Base-by-base conservation (phyloP, 1,140 invertebrate genomes). In the Drosophila nikananu region DNA sequence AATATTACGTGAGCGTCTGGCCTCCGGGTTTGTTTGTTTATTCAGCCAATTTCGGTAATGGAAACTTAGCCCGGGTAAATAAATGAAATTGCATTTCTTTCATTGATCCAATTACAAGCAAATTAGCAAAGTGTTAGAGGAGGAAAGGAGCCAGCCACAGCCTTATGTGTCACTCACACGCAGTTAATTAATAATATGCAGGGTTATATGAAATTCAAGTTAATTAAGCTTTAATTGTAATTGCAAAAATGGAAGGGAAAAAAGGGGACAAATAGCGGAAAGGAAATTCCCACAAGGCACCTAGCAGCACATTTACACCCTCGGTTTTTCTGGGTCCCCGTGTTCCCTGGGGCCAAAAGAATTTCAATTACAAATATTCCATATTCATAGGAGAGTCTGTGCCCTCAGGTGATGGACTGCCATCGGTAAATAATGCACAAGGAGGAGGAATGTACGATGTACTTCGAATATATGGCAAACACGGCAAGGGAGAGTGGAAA, bases 211-310 rank as follows among this genome's bases (percentile, higher is more conserved):
- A 68, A 57, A 70, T 70, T 55, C 68, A 44, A 77, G 78, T 66
- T 82, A 80, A 86, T 87, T 82, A 87, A 76, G 68, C 25, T 63
- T 55, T 60, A 78, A 61, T 81, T 65, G 44, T 58, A 71, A 75
- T 83, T 70, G 55, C 10, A 75, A 54, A 57, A 51, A 57, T 23
- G 54, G 32, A n/a, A n/a, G 32, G 15, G 0, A 2, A 58, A 44
- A 35, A 51, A n/a, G n/a, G 30, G 30, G 30, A 7, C 30, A 30
- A 30, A 1, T 9, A 30, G 30, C n/a, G 9, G 30, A 8, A 30
- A 8, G 37, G 3, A 52, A 35, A 61, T 25, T 54, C 63, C 67
- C 61, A 19, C 30, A 44, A 54, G 67, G 23, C 39, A 12, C 39
- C 39, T 39, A 25, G 39, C 42, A 37, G n/a, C 52, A 59, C 30